phyloP scores from a whole-genome alignment of 1,140 invertebrate species.

The Doryteuthis pealeii region DNA sequence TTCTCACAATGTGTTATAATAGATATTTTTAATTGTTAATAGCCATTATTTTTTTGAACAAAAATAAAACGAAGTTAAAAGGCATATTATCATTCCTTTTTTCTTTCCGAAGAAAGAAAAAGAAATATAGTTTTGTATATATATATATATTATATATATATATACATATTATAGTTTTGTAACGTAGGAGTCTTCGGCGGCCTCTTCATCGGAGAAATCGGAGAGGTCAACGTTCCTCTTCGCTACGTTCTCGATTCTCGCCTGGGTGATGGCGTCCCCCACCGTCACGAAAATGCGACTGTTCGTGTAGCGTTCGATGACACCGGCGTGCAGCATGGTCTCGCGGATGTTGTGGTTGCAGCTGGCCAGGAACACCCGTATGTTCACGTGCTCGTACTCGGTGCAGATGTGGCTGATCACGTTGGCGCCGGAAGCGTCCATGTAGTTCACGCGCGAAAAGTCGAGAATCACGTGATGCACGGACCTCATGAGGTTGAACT shows the following conservation, averaged over 20 bases:
- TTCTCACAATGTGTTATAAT: too few relatives aligned
- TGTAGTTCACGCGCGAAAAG: conserved; percentile 57
- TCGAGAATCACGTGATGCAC: conserved; percentile 58
- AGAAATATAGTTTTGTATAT: not conserved
- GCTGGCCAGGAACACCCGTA: conserved; percentile 47
- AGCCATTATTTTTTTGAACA: too few relatives aligned
- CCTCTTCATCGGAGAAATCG: conserved; percentile 50
- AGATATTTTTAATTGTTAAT: too few relatives aligned
- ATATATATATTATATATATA: conserved; percentile 9
- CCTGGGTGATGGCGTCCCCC: conserved; percentile 43
- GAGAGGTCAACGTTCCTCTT: conserved; percentile 32
- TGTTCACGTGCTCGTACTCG: conserved; percentile 49
- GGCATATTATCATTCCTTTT: not conserved
- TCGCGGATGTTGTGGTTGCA: conserved; percentile 38
- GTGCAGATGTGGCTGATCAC: conserved; percentile 52
- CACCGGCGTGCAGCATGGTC: conserved; percentile 44
- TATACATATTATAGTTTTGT: conserved; percentile 36
- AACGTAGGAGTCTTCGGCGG: conserved; percentile 50
- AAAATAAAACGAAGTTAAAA: too few relatives aligned
- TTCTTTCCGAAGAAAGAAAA: not conserved
- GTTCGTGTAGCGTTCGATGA: conserved; percentile 44
- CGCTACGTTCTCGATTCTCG: conserved; percentile 34
- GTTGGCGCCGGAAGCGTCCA: conserved; percentile 60
- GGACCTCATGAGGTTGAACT: conserved; percentile 40
- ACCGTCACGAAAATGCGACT: conserved; percentile 48